A percentile compares a stretch with the other conserved stretches of the same genome.
These are phyloP conservation scores for Drosophila pruinosa DNA, from an alignment of 1,140 invertebrate species.

Conservation along the genomic window DNA sequence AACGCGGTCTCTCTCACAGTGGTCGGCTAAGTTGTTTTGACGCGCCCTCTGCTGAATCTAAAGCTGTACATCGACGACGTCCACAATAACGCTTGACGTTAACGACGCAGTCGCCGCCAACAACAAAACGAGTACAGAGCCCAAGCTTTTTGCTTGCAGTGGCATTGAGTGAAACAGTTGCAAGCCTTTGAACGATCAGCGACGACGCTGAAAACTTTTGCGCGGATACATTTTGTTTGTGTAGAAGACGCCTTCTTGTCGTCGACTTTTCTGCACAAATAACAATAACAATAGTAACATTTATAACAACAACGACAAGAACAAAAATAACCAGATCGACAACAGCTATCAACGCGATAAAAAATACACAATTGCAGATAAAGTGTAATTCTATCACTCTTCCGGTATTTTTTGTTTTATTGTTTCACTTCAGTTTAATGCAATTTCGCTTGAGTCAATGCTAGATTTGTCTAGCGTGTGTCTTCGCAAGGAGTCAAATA, in stretches of 20 bases:
- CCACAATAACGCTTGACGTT: constrained; percentile 13
- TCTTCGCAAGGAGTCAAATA: too few species aligned
- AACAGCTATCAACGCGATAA: too few species aligned
- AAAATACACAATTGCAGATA: neutral
- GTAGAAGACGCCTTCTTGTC: constrained; percentile 60
- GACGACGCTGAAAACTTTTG: constrained; percentile 82
- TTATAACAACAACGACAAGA: neutral
- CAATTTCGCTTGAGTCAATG: constrained; percentile 48
- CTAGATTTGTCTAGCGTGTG: too few species aligned
- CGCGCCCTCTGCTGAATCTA: constrained; percentile 37
- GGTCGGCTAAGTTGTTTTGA: constrained; percentile 22
- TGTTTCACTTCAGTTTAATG: constrained; percentile 15
- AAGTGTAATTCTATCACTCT: neutral
- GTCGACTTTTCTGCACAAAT: constrained; percentile 26
- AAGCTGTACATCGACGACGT: neutral
- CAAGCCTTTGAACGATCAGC: constrained; percentile 83
- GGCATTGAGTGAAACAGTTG: constrained; percentile 79
- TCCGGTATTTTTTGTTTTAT: constrained; percentile 16
- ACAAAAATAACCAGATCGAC: neutral
- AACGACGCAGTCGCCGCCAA: constrained; percentile 28
- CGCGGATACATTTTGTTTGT: constrained; percentile 72
- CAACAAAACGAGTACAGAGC: constrained; percentile 30
- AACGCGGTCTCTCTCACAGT: constrained; percentile 32
- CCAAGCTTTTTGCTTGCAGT: constrained; percentile 79
- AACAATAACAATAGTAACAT: constrained; percentile 9